A percentile compares a stretch with the other conserved stretches of the same genome.
Conservation (phyloP, 2,113 vertebrate genomes). For the Bubo scandiacus region DNA sequence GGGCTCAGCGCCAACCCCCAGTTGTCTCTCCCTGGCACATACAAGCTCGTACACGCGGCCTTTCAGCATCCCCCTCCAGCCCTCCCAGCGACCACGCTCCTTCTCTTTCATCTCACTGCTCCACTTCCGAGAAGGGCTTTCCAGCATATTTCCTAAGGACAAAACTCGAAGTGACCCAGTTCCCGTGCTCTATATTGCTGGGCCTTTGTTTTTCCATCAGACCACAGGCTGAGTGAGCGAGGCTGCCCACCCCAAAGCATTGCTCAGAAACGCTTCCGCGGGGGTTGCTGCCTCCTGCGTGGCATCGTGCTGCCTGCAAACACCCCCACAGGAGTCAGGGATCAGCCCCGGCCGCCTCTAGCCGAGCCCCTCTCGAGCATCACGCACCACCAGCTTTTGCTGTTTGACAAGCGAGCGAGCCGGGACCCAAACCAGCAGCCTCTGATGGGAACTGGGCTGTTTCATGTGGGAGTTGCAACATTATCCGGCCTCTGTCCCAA, state of each 20-base stretch:
- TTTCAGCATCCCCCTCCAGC: neutral
- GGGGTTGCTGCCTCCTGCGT: neutral
- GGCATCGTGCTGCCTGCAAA: neutral
- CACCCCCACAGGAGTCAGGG: neutral
- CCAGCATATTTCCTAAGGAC: neutral
- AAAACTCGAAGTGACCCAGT: neutral
- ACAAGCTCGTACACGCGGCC: fast-evolving
- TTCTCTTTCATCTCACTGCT: neutral
- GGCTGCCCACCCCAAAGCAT: neutral
- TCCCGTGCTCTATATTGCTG: neutral
- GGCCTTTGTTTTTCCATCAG: neutral
- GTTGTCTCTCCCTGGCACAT: fast-evolving
- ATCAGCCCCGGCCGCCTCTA: neutral
- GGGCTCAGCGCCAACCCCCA: fast-evolving
- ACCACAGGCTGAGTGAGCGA: fast-evolving
- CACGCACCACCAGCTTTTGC: neutral
- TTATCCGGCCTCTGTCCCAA: neutral
- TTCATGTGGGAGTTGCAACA: neutral
- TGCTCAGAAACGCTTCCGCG: neutral
- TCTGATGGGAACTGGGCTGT: neutral
- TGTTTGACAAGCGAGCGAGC: fast-evolving
- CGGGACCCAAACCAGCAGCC: neutral
- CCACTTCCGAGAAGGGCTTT: neutral
- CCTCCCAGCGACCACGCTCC: neutral
- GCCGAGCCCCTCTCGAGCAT: neutral